A percentile compares a stretch with the other conserved stretches of the same genome.
Conservation (phyloP, 2,113 vertebrate genomes). For the Ophiodon elongatus region DNA sequence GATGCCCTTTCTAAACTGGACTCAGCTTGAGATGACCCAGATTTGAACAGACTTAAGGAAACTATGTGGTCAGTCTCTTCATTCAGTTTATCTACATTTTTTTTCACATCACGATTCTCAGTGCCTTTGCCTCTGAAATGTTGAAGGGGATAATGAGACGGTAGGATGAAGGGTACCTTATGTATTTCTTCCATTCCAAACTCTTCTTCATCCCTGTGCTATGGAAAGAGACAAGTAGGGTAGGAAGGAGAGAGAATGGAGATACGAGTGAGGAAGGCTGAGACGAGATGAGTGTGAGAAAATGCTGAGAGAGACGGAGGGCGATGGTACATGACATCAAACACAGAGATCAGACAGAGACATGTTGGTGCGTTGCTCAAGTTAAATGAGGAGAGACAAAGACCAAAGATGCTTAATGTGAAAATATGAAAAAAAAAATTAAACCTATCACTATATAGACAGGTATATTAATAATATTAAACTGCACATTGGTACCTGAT, state of each 20-base stretch:
- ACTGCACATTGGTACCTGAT: conserved; percentile 84
- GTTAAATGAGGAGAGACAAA: conserved; percentile 25
- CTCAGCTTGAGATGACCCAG: conserved; percentile 29
- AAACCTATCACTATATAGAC: background rate
- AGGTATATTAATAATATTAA: background rate
- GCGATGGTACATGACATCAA: conserved; percentile 30
- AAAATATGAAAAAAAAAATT: conserved; percentile 52
- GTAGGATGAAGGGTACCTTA: conserved; percentile 80
- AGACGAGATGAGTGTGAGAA: conserved; percentile 42
- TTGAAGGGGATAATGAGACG: conserved; percentile 42
- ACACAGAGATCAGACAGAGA: conserved; percentile 37
- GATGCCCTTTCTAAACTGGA: conserved; percentile 53
- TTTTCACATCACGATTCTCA: background rate
- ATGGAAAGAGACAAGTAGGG: conserved; percentile 71
- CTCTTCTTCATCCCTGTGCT: conserved; percentile 85
- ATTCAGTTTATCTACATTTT: conserved; percentile 8
- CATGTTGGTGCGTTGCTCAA: conserved; percentile 49
- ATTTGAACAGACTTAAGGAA: background rate
- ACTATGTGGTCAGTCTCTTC: conserved; percentile 11
- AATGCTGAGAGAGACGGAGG: conserved; percentile 47
- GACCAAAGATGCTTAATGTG: conserved; percentile 13
- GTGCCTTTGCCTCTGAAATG: conserved; percentile 39
- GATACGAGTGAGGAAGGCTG: conserved; percentile 65
- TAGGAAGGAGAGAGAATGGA: conserved; percentile 64
- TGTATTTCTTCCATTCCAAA: conserved; percentile 86